phyloP scores from a whole-genome alignment of 30 jellyfish, hydroid and myxozoan species.

The Turritopsis dohrnii region DNA sequence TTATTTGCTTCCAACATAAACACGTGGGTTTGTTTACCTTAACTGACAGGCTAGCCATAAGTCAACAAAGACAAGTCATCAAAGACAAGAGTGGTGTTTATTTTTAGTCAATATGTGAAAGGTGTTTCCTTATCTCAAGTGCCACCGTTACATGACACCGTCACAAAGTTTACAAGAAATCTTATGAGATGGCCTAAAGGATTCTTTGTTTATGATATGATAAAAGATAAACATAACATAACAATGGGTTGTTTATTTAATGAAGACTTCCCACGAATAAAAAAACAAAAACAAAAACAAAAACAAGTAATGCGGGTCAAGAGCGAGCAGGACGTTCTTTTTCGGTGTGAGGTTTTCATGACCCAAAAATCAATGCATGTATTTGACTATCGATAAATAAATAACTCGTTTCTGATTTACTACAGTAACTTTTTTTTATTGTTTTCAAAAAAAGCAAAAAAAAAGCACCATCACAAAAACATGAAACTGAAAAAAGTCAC shows the following conservation, averaged over 20 bases:
- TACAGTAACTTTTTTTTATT: no score
- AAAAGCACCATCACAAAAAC: background rate
- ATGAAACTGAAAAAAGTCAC: no score
- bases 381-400: no score
- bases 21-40: background rate
- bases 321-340: no score
- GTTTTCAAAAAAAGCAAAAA: background rate
- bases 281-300: background rate
- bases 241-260: background rate
- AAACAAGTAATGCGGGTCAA: background rate
- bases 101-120: background rate
- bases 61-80: no score
- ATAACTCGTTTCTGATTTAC: no score
- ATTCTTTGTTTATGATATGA: background rate
- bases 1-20: background rate
- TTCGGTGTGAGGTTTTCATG: no score
- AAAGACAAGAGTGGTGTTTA: background rate
- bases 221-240: background rate
- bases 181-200: background rate
- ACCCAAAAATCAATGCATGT: background rate
- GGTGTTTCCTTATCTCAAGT: background rate
- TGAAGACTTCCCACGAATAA: background rate
- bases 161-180: background rate
- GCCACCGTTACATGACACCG: background rate
- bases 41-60: background rate